A percentile compares a stretch with the other conserved stretches of the same genome.
These are phyloP conservation scores for Semicossyphus pulcher DNA, from an alignment of 2,113 vertebrate genomes.

Conservation along the genomic window DNA sequence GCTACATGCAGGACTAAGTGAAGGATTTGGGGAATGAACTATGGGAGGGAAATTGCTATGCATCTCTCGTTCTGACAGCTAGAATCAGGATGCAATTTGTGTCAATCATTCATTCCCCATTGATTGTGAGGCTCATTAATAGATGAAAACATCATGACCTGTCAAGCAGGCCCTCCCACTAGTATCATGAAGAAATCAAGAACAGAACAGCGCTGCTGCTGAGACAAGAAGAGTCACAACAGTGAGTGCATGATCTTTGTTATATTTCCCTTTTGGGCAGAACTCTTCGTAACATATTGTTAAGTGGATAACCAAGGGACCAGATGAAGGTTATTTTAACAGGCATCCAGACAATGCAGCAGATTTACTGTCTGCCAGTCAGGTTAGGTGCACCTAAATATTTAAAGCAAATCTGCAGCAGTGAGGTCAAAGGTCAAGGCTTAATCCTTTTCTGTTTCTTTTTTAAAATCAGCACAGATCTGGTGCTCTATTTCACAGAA, in stretches of 20 bases:
- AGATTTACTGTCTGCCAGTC: not conserved
- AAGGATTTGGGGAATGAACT: conserved; percentile 11
- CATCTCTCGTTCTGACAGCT: conserved; percentile 11
- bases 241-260: not conserved
- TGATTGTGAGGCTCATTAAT: conserved; percentile 2
- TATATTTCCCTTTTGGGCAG: not conserved
- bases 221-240: not conserved
- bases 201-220: not conserved
- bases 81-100: conserved; percentile 35
- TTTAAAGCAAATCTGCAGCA: not conserved
- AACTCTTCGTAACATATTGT: not conserved
- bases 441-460: too few species aligned
- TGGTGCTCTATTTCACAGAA: too few species aligned
- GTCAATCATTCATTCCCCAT: conserved; percentile 31
- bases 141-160: conserved; percentile 4
- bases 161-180: not conserved
- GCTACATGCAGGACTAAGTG: conserved; percentile 31
- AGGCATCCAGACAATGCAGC: too few species aligned
- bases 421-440: not conserved
- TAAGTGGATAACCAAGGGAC: not conserved
- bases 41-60: conserved; percentile 14
- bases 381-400: not conserved
- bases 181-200: conserved; percentile 11
- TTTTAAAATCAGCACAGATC: too few species aligned
- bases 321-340: too few species aligned